phyloP scores from a whole-genome alignment of 2,797 vertebrate species.

The Eulemur mongoz region DNA sequence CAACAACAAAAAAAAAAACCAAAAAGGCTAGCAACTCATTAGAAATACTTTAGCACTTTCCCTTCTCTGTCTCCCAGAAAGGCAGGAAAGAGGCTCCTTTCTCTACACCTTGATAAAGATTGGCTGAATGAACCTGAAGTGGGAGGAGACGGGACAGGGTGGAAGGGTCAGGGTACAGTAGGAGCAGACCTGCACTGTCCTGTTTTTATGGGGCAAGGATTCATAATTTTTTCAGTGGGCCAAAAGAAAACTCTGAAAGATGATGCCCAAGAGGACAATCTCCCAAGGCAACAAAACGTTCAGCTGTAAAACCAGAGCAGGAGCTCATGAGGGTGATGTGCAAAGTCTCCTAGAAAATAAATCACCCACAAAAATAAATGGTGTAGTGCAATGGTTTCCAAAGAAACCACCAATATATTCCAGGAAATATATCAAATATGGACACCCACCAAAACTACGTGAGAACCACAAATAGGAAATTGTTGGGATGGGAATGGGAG shows the following conservation, averaged over 20 bases:
- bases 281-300: neutral
- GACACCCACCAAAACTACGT: neutral
- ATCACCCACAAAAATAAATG: neutral
- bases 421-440: neutral
- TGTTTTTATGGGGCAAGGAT: neutral
- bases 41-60: neutral
- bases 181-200: neutral
- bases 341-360: neutral
- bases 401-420: neutral
- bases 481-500: neutral
- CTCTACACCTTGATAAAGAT: neutral
- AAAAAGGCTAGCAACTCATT: neutral
- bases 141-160: neutral
- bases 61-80: neutral
- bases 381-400: neutral
- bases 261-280: neutral
- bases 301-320: neutral
- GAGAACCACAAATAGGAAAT: neutral
- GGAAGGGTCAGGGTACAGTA: rapidly evolving
- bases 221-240: neutral
- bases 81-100: neutral
- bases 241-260: neutral
- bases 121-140: neutral
- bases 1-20: no score
- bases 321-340: neutral